phyloP scores from a whole-genome alignment of 2,113 vertebrate species.

The Cromileptes altivelis region DNA sequence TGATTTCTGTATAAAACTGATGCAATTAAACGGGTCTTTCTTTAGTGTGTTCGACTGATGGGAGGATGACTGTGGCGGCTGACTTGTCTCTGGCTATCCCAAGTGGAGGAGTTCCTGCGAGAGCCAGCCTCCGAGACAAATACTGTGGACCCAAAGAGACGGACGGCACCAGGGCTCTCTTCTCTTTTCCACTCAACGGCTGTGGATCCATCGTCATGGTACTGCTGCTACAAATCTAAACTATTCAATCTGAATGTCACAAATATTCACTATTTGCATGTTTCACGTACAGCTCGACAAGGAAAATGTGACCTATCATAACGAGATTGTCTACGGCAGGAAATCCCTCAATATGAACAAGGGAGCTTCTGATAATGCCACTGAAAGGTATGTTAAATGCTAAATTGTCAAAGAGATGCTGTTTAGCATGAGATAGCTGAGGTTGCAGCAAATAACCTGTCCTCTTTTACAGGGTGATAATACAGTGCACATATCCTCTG shows the following conservation, averaged over 20 bases:
- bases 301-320: conserved; percentile 76
- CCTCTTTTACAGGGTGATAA: conserved; percentile 57
- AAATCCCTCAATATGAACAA: not conserved
- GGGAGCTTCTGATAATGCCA: not conserved
- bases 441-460: conserved; percentile 23
- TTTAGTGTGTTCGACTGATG: conserved; percentile 79
- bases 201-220: conserved; percentile 82
- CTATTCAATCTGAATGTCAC: not conserved
- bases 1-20: too few species aligned
- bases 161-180: conserved; percentile 69
- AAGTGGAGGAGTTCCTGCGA: conserved; percentile 30
- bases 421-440: not conserved
- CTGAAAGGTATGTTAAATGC: conserved; percentile 26
- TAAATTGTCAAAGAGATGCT: too few species aligned
- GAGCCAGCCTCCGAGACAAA: conserved; percentile 59
- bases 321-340: conserved; percentile 62
- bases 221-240: not conserved
- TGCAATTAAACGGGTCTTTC: too few species aligned
- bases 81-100: conserved; percentile 61
- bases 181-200: conserved; percentile 71
- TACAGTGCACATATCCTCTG: conserved; percentile 72
- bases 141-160: conserved; percentile 73
- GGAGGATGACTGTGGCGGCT: conserved; percentile 74
- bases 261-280: not conserved
- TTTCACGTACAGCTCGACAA: conserved; percentile 59